Base-by-base conservation (phyloP, 2,888 invertebrate species). In the Melanostoma mellinum region DNA sequence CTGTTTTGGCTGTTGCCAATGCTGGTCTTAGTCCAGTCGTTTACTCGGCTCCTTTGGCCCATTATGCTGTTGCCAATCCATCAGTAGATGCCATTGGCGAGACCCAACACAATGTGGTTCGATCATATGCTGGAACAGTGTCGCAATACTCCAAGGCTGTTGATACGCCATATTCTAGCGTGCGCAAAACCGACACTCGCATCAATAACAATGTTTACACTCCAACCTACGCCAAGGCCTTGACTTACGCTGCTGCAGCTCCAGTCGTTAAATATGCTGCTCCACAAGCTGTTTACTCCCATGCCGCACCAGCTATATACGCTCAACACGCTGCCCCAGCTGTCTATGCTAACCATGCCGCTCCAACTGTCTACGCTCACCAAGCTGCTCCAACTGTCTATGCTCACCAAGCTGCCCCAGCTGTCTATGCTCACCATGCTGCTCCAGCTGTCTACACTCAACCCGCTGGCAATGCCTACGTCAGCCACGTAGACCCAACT, bases 131-230 rank as follows among this genome's bases (percentile, higher is more conserved):
- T 78, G 90, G 90, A 85, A 93, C 93, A 87, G 92, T 94, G 3
- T 93, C 94, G 71, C 92, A 92, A 88, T 92, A 93, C 91, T 92
- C 93, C 87, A 94, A 94, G 89, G 92, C 93, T 68, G 92, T 93
- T 38, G 93, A 93, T 87, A 93, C 93, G 63, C 92, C 93, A 71
- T 93, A 93, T 91, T 93, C 93, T 85, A 93, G 92, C 88, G 93
- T 93, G 40, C 92, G 92, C 86, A 93, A 93, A 90, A 91, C 90
- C 88, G 93, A 93, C 88, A 92, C 92, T 80, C 92, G 93, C 82
- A 89, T 92, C 89, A 92, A 92, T 89, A 92, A 93, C 87, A 87
- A 85, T 9, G 86, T 85, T 6, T 85, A 85, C 63, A 86, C 86
- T 2, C 87, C 87, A 44, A 67, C 86, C 42, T 65, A 84, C 9